Evolutionary conservation across 2,797 vertebrate species (phyloP).

Genomic region (Acipenser transmontanus): DNA sequence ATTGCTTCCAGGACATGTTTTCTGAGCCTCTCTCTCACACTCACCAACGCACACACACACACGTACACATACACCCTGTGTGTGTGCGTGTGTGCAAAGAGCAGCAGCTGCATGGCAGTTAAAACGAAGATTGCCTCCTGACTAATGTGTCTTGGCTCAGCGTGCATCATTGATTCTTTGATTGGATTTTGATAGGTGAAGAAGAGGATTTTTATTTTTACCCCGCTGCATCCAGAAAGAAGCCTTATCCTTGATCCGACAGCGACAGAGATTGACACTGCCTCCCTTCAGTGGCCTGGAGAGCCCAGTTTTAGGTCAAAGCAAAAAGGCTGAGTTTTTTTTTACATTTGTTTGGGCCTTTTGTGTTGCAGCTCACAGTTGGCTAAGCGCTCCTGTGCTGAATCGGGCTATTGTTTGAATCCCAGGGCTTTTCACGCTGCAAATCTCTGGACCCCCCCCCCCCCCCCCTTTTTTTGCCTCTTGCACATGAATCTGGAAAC

Average conservation of each 20-base stretch:
- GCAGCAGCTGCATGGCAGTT: constrained; percentile 47
- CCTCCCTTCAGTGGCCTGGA: constrained; percentile 43
- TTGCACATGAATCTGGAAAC: constrained; percentile 85
- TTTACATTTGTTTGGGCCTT: constrained; percentile 61
- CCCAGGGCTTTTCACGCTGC: constrained; percentile 69
- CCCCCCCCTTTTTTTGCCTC: constrained; percentile 51
- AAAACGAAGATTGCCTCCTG: constrained; percentile 54
- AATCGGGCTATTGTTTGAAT: constrained; percentile 84
- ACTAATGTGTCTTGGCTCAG: constrained; percentile 65
- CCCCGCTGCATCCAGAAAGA: constrained; percentile 42
- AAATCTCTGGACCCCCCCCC: constrained; percentile 48
- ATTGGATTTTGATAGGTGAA: constrained; percentile 60
- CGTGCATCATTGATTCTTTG: constrained; percentile 56
- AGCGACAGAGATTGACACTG: constrained; percentile 58
- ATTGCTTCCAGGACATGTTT: constrained; percentile 22
- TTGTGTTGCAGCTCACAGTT: constrained; percentile 59
- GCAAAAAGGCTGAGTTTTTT: constrained; percentile 48
- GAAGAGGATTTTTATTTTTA: constrained; percentile 49
- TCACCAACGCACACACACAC: constrained; percentile 58
- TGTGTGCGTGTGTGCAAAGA: constrained; percentile 34
- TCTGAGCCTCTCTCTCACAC: constrained; percentile 45
- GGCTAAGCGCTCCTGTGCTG: constrained; percentile 72
- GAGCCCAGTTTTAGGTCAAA: constrained; percentile 61
- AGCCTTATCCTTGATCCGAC: constrained; percentile 62
- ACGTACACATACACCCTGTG: constrained; percentile 40